phyloP scores from a whole-genome alignment of 64 coral and sea anemone genomes.

The Porites lutea region DNA sequence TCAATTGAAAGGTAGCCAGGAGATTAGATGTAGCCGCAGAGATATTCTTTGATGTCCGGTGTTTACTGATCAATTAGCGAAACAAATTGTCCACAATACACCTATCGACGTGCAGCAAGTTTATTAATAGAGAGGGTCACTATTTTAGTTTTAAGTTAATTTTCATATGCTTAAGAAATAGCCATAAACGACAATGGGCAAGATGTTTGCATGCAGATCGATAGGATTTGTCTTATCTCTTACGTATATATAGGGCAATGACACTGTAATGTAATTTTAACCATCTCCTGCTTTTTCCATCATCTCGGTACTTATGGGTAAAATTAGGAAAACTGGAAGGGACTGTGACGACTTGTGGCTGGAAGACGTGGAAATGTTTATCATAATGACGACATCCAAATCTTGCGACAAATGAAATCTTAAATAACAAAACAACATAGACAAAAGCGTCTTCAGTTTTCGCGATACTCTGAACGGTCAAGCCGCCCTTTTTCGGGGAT shows the following conservation, averaged over 20 bases:
- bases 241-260: neutral
- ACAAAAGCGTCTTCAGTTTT: too few species aligned
- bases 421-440: too few species aligned
- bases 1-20: too few species aligned
- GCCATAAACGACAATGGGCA: too few species aligned
- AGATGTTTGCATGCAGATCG: neutral
- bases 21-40: too few species aligned
- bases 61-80: too few species aligned
- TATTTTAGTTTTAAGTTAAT: neutral
- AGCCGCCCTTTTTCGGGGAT: too few species aligned
- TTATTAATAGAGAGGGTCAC: neutral
- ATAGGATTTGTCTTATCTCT: constrained; percentile 1
- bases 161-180: neutral
- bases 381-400: too few species aligned
- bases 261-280: neutral
- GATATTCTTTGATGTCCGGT: too few species aligned
- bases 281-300: neutral
- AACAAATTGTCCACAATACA: too few species aligned
- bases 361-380: neutral
- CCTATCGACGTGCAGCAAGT: neutral
- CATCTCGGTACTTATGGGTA: neutral
- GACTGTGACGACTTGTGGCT: neutral
- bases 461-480: too few species aligned
- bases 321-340: neutral
- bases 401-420: too few species aligned